These are phyloP conservation scores for Scolopax rusticola DNA, from an alignment of 2,797 vertebrate species.

Conservation along the genomic window DNA sequence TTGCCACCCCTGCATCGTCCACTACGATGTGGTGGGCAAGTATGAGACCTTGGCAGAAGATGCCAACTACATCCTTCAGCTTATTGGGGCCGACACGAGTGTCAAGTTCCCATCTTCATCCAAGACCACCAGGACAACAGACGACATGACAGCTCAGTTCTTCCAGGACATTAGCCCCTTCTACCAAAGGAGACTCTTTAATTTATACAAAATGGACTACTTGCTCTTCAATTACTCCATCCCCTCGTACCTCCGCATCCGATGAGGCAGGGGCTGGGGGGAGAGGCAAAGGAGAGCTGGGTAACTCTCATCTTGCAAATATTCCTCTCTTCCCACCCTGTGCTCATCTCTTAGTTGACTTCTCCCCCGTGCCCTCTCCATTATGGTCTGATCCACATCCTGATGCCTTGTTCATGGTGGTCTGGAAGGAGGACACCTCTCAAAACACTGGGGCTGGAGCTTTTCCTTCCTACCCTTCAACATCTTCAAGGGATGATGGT, in stretches of 20 bases:
- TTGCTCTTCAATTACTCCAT: constrained; percentile 95
- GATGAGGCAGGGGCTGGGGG: constrained; percentile 70
- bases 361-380: not conserved
- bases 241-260: constrained; percentile 88
- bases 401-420: not conserved
- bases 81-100: constrained; percentile 80
- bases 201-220: constrained; percentile 96
- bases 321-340: not conserved
- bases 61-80: constrained; percentile 86
- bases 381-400: not conserved
- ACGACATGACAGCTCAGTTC: constrained; percentile 86
- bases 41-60: constrained; percentile 93
- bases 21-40: constrained; percentile 94
- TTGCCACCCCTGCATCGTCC: constrained; percentile 95
- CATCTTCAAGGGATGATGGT: not conserved
- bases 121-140: constrained; percentile 84
- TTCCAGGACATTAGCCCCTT: constrained; percentile 92
- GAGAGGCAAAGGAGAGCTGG: constrained; percentile 33
- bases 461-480: not conserved
- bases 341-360: not conserved
- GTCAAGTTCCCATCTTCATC: constrained; percentile 87
- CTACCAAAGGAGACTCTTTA: constrained; percentile 93
- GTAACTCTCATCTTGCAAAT: constrained; percentile 20
- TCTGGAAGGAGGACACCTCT: not conserved
- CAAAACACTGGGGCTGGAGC: not conserved